Evolutionary conservation across 2,888 invertebrate species (phyloP), one percentile per base, ranked within the genome.

Genomic region (Xestia xanthographa): DNA sequence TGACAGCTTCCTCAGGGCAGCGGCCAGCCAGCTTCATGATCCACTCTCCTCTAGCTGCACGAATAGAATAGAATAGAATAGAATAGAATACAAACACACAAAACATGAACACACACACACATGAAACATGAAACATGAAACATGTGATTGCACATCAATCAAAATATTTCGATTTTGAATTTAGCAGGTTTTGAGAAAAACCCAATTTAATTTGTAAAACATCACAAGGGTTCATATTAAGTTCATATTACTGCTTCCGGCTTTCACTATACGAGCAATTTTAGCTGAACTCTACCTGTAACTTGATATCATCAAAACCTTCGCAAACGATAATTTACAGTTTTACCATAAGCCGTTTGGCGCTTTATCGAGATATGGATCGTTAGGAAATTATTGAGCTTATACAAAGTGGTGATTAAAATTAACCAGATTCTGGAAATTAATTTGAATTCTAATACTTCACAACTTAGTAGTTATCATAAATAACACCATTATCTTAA

Each of bases 1-100:
- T 95, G 95, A 95, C 96, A 95, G 95, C 95, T 96, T 95, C 95
- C 95, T 96, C 93, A 93, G 94, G 92, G 92, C 92, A 92, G 71
- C 80, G 83, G 77, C 83, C 87, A 86, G 88, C 72, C 48, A 53
- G 53, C 69, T 60, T 63, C 65, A 65, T 58, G 77, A 72, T 74
- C 63, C 69, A 71, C 71, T 65, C 65, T 77, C 69, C 66, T 74
- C 74, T 70, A 70, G 66, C 67, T 56, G 34, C 48, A 83, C 66
- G 72, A 73, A 69, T n/a, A n/a, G n/a, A n/a, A n/a, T n/a, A n/a
- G n/a, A n/a, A n/a, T n/a, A n/a, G n/a, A n/a, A n/a, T n/a, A n/a
- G n/a, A n/a, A n/a, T n/a, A n/a, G n/a, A n/a, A n/a, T n/a, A n/a
- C n/a, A n/a, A n/a, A n/a, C n/a, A n/a, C n/a, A n/a, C n/a, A n/a